Evolutionary conservation across 2,113 vertebrate genomes (phyloP), one percentile per base, ranked within the genome.

Genomic region (Phodopus roborovskii): DNA sequence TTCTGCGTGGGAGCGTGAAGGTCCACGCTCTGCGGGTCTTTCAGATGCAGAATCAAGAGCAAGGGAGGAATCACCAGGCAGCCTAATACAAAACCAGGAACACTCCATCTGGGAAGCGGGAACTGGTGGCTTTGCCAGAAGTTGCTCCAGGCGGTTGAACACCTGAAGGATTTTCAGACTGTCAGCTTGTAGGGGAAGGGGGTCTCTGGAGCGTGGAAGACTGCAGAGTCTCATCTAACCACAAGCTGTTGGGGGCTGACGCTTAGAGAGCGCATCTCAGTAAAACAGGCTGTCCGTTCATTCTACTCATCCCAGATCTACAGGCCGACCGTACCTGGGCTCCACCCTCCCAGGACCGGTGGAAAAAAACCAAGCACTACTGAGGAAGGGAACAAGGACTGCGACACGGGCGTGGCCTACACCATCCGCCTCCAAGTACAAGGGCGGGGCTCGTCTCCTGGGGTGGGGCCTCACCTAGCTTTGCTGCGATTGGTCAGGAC

Each of bases 291-390:
- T 33, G 42, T 60, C 58, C 4, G 13, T 45, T 77, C 56, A 16
- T 33, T 60, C 42, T 50, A 15, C 0, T 7, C 33, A 6, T 16
- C 42, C 4, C 58, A 24, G 33, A 12, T 50, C 60, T 28, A 50
- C 17, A 42, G 26, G 10, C 19, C 10, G 11, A 22, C 16, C 0
- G 10, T 13, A 19, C 7, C 50, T 26, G 4, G 3, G 86, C 1
- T 58, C 36, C 68, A 71, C 12, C 39, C 71, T 26, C 5, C 26
- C 39, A 22, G 56, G 28, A 74, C n/a, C 26, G 20, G 48, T 53
- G 68, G 36, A 26, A 83, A 83, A 66, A 13, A 48, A 66, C 60
- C 60, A 13, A 5, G 24, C 0, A 16, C n/a, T 30, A 30, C 3
- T 1, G 20, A 45, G 81, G 39, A 83, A 84, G 26, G 64, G 60